These are phyloP conservation scores for Apeira syringaria DNA, from an alignment of 2,888 invertebrate genomes.

Conservation along the genomic window DNA sequence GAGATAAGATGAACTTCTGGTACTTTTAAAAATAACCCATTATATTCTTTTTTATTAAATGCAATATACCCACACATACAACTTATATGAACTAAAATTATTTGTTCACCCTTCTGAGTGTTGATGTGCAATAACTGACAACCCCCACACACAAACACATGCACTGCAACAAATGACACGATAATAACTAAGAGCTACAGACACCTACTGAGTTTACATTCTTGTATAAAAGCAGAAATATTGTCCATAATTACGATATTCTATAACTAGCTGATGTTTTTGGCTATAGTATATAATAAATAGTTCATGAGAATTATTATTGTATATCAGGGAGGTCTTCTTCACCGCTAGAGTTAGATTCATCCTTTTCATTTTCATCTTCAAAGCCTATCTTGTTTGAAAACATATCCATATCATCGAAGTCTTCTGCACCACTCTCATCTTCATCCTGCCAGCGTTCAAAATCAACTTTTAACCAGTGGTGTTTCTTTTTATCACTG, in stretches of 20 bases:
- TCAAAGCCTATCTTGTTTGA: slow-evolving; percentile 57
- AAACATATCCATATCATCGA: slow-evolving; percentile 64
- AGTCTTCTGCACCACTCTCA: slow-evolving; percentile 93
- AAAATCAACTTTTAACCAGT: slow-evolving; percentile 98
- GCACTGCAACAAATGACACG: too few species aligned
- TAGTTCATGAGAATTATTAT: slow-evolving; percentile 53
- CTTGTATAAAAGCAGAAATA: slow-evolving; percentile 51
- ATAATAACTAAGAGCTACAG: slow-evolving; percentile 14
- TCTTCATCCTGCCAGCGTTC: slow-evolving; percentile 99
- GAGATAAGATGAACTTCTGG: not conserved
- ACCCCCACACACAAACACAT: too few species aligned
- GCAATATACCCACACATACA: not conserved
- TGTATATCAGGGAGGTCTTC: slow-evolving; percentile 88
- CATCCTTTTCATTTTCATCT: slow-evolving; percentile 74
- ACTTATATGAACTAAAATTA: not conserved
- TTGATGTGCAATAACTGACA: too few species aligned
- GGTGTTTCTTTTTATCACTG: slow-evolving; percentile 93
- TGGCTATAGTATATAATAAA: slow-evolving; percentile 36
- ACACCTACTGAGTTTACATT: slow-evolving; percentile 32
- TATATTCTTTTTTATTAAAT: not conserved
- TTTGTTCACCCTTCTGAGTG: too few species aligned
- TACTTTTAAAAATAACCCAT: not conserved
- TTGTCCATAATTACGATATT: slow-evolving; percentile 42
- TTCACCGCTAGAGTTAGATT: slow-evolving; percentile 90
- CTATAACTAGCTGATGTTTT: slow-evolving; percentile 39